Evolutionary conservation across 2,888 invertebrate species (phyloP).

Genomic region (Cosmia trapezina): DNA sequence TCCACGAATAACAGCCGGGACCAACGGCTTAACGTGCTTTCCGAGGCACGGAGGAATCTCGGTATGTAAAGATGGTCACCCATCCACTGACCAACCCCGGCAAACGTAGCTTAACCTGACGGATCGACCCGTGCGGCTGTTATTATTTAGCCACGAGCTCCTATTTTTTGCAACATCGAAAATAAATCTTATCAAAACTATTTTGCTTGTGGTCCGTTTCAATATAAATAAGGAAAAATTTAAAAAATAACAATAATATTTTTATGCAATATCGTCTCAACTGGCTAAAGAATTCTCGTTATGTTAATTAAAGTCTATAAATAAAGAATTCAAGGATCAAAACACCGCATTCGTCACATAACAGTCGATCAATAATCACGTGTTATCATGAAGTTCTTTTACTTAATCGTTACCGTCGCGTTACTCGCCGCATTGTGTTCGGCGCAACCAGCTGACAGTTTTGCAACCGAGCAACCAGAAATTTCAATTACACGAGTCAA

Average conservation of each 20-base stretch:
- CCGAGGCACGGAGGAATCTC: too few species aligned
- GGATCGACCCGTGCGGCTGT: too few species aligned
- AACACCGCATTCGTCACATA: conserved; percentile 6
- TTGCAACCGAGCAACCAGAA: not conserved
- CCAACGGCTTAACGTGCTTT: too few species aligned
- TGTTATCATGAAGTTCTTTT: conserved; percentile 23
- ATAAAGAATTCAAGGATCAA: not conserved
- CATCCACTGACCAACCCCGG: too few species aligned
- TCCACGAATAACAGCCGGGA: too few species aligned
- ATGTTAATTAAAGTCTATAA: conserved; percentile 13
- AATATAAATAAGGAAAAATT: too few species aligned
- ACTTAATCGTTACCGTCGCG: not conserved
- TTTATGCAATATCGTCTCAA: not conserved
- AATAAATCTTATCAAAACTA: too few species aligned
- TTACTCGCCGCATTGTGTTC: conserved; percentile 12
- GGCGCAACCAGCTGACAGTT: not conserved
- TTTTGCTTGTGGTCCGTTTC: too few species aligned
- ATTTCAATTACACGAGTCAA: not conserved
- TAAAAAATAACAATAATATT: not conserved
- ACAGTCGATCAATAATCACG: not conserved
- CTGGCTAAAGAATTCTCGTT: not conserved
- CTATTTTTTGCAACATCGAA: too few species aligned
- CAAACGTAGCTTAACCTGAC: too few species aligned
- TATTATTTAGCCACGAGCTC: too few species aligned
- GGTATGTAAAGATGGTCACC: too few species aligned